phyloP scores from a whole-genome alignment of 2,113 vertebrate species.

The Salminus brasiliensis region DNA sequence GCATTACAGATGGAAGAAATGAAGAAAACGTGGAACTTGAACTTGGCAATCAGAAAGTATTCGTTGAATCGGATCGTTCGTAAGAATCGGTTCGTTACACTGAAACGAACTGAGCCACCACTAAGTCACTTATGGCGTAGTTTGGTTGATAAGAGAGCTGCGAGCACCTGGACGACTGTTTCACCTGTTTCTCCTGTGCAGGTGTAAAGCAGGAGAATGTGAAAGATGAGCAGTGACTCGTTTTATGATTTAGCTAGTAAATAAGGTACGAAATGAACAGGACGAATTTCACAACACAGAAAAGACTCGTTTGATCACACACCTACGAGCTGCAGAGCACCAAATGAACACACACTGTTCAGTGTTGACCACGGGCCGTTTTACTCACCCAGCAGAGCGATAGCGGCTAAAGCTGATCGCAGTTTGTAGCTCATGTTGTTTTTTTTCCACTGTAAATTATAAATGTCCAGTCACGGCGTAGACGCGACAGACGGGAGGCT shows the following conservation, averaged over 20 bases:
- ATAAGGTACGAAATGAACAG: too few species aligned
- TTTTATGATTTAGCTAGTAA: neutral
- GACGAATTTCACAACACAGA: too few species aligned
- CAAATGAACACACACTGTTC: too few species aligned
- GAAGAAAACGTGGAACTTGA: too few species aligned
- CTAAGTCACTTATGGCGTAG: neutral
- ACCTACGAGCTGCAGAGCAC: too few species aligned
- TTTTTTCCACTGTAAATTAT: neutral
- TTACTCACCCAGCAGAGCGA: neutral
- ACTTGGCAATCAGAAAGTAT: neutral
- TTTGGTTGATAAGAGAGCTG: neutral
- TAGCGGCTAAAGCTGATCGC: neutral
- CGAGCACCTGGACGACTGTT: neutral
- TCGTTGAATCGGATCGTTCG: neutral
- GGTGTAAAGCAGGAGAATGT: neutral
- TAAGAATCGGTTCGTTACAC: neutral
- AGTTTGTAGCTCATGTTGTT: neutral
- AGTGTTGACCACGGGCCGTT: too few species aligned
- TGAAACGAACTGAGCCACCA: neutral
- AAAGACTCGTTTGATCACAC: neutral
- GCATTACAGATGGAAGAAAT: too few species aligned
- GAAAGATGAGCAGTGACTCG: neutral
- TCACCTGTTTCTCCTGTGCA: neutral
- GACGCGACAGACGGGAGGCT: neutral
- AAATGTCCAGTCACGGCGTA: neutral